Evolutionary conservation across 37 sponge, comb jelly and placozoan genomes (phyloP), one percentile per base, ranked within the genome.

Genomic region (Crambe crambe): DNA sequence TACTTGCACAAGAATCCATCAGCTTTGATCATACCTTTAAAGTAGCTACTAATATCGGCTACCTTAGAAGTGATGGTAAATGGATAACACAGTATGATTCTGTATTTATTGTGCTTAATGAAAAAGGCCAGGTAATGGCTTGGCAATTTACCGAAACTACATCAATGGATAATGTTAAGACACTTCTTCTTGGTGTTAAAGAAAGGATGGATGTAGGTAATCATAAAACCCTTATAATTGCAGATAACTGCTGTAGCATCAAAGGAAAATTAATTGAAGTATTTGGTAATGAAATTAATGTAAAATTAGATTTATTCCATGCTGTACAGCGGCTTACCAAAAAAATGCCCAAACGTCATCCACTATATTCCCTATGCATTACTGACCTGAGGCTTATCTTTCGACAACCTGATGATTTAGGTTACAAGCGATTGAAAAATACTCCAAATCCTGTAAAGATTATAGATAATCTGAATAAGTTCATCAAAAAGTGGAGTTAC

Each of bases 191-290:
- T 4, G 22, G 37, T 31, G 59, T 80, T 30, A 56, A 58, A 5
- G 73, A 78, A 1, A 51, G 85, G 40, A 37, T 84, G n/a, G 4
- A 6, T 10, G 26, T 4, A 77, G 44, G 34, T 72, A 85, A 70
- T 72, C 78, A 37, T n/a, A 76, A n/a, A n/a, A n/a, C n/a, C n/a
- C n/a, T n/a, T n/a, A n/a, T n/a, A n/a, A n/a, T 47, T 29, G 63
- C 78, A 30, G 85, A 85, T 56, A 85, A 85, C 72, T 85, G 85
- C 42, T 85, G 85, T 30, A 4, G 72, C 23, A 72, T 70, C 72
- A 70, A 79, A 43, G 23, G 9, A 0, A 85, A 77, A 47, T 58
- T 85, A 37, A 72, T 78, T 43, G 43, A 38, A 30, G 72, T 85
- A 21, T 85, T 85, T 70, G 85, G 85, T 0, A 38, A 37, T 40